These are phyloP conservation scores for Cathartes aura DNA, from an alignment of 2,113 vertebrate genomes.

Conservation along the genomic window DNA sequence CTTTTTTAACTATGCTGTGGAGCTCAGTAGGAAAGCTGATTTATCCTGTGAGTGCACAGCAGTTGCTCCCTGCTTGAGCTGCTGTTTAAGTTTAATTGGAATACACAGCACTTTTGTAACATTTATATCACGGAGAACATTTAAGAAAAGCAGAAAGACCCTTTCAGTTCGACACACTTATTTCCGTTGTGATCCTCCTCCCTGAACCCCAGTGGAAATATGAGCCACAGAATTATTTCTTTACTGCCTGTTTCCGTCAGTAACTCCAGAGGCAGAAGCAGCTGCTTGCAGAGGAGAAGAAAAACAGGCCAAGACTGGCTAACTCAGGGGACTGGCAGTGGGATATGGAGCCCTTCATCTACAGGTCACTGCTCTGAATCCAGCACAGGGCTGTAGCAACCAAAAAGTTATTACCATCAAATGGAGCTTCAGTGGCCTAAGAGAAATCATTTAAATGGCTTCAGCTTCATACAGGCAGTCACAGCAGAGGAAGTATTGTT, in stretches of 20 bases:
- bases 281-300: neutral
- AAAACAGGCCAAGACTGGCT: neutral
- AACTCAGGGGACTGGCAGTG: neutral
- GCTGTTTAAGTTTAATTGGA: conserved; percentile 56
- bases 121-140: neutral
- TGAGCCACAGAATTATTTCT: neutral
- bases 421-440: neutral
- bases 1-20: neutral
- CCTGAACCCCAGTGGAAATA: neutral
- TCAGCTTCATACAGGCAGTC: neutral
- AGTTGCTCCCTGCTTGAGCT: neutral
- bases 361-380: neutral
- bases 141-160: neutral
- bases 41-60: conserved; percentile 28
- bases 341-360: neutral
- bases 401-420: neutral
- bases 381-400: neutral
- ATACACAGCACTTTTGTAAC: neutral
- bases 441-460: neutral
- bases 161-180: neutral
- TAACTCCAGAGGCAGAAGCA: neutral
- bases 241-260: neutral
- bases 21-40: conserved; percentile 41
- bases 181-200: neutral
- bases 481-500: neutral